Evolutionary conservation across 2,888 invertebrate genomes (phyloP), one percentile per base, ranked within the genome.

Genomic region (Papilio gigon): DNA sequence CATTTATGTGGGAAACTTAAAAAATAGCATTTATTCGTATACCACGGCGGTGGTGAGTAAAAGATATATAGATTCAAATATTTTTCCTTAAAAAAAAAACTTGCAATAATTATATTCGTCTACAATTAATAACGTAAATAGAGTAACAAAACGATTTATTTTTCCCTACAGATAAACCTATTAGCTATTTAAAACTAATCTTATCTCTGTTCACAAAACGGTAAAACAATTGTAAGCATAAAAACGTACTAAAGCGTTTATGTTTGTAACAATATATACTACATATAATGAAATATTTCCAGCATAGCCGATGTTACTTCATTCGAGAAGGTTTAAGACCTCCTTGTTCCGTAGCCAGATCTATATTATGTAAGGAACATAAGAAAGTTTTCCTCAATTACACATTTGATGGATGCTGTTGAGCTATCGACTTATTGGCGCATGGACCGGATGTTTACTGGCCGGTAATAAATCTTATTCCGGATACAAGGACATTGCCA

Each of bases 381-480:
- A 56, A 27, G 30, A 53, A 53, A 56, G n/a, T 30, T 56, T 30
- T 56, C 53, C 53, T 56, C 53, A 56, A 56, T 56, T 56, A 56
- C 53, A 9, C 30, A 56, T 56, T 56, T 56, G 53, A 56, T 56
- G 17, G 30, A 56, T 30, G 30, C n/a, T 17, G 17, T 56, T n/a
- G 17, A 17, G 47, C 47, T 12, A 53, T 30, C 30, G 30, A 56
- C 17, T 30, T 56, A 56, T 56, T 56, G 53, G 53, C 53, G 11
- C 25, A 56, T 17, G 17, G n/a, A 8, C 17, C 53, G 53, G 53
- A 56, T 56, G 30, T 56, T 56, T 56, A 56, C 53, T 30, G 30
- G 17, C 17, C 30, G 22, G 11, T 30, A 30, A 56, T 56, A 56
- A 56, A 56, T 56, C 53, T 56, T 56, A 56, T 1, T 30, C 17